Base-by-base conservation (phyloP, 92 coral and sea anemone species). In the Siderastrea siderea region DNA sequence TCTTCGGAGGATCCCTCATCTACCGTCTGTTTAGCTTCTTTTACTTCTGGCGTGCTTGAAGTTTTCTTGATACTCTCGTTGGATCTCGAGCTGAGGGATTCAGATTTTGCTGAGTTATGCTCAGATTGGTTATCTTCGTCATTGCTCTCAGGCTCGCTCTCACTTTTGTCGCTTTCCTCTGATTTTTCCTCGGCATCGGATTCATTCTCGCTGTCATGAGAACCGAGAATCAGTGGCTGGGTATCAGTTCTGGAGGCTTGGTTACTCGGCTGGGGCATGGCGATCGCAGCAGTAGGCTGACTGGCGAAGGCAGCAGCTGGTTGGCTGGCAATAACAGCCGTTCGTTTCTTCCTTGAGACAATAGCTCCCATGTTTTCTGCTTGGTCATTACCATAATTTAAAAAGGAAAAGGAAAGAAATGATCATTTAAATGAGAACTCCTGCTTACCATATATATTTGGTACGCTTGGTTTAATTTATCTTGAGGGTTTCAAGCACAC, bases 321-420 rank as follows among this genome's bases (percentile, higher is more conserved):
- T 14, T 58, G 78, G 69, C 16, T 75, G 6, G 60, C 1, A 2
- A 74, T 19, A 8, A 47, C 43, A 53, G 52, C 38, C 8, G 50
- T 74, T 73, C 53, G 73, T 66, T 63, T 84, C 58, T 44, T 61
- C 63, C 87, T 84, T 49, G 87, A 84, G 17, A 84, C 71, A 63
- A 84, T 74, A 68, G 67, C 74, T 3, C 87, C 87, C 87, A 84
- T 84, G 50, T 0, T 74, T 80, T 60, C 87, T 72, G 72, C 50
- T 55, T 5, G 49, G 59, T 3, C 67, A 54, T 46, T 19, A 11
- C 14, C 16, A 8, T 12, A 2, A 38, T 17, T 63, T 81, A 55
- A 26, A 6, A 44, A 38, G 54, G 4, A 47, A 68, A 68, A 12
- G 46, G 68, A n/a, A 55, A 1, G 38, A 44, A 80, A 19, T 53